phyloP scores from a whole-genome alignment of 2,888 invertebrate species.

The Drosophila infuscata region DNA sequence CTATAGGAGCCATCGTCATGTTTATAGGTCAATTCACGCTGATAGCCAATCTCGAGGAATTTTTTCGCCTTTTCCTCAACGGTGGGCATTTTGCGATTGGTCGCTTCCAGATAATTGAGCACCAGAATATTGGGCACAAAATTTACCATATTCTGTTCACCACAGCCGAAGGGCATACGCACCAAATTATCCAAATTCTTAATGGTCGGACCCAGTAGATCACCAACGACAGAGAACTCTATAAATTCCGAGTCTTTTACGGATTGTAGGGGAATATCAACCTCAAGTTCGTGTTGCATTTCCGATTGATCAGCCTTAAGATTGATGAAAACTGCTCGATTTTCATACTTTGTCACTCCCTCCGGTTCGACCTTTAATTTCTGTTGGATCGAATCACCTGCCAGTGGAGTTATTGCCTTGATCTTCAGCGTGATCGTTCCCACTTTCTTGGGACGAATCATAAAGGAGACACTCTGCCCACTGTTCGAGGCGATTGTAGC shows the following conservation, averaged over 20 bases:
- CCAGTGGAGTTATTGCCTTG: conserved; percentile 89
- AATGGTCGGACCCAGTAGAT: conserved; percentile 92
- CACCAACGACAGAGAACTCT: conserved; percentile 89
- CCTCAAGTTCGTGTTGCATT: conserved; percentile 88
- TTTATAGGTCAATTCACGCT: conserved; percentile 91
- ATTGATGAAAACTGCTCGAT: conserved; percentile 91
- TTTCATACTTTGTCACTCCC: conserved; percentile 91
- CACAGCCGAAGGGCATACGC: conserved; percentile 93
- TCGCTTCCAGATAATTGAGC: conserved; percentile 88
- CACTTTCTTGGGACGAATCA: conserved; percentile 90
- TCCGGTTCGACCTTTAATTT: conserved; percentile 92
- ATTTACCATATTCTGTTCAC: conserved; percentile 87
- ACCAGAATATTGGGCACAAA: conserved; percentile 90
- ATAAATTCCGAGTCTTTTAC: conserved; percentile 90
- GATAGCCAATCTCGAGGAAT: conserved; percentile 88
- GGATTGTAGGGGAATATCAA: conserved; percentile 91
- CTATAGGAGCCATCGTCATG: conserved; percentile 92
- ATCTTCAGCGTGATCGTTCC: conserved; percentile 91
- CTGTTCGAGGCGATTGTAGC: conserved; percentile 89
- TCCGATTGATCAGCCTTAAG: conserved; percentile 86
- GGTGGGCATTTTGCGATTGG: conserved; percentile 88
- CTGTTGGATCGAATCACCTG: conserved; percentile 92
- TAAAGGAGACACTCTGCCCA: conserved; percentile 93
- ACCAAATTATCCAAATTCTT: conserved; percentile 91
- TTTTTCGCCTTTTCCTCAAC: conserved; percentile 87